A percentile compares a stretch with the other conserved stretches of the same genome.
Evolutionary conservation across 2,797 vertebrate genomes (phyloP).

Genomic region (Oophaga sylvatica): DNA sequence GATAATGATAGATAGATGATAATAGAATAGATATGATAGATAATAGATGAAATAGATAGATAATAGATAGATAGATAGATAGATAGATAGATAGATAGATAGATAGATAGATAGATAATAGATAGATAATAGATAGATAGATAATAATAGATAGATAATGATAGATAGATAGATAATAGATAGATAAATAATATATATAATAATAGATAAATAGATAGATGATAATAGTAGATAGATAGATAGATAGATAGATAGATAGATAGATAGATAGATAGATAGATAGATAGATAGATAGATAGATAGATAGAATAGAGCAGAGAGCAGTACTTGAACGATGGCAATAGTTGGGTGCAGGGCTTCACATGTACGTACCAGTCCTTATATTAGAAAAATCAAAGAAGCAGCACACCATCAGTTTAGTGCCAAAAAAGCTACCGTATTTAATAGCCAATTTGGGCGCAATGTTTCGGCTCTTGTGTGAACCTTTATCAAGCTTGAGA

Average conservation of each 20-base stretch:
- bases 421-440: too few relatives aligned
- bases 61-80: slow-evolving; percentile 4
- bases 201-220: not conserved
- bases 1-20: not conserved
- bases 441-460: too few relatives aligned
- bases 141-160: not conserved
- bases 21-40: not conserved
- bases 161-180: not conserved
- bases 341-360: too few relatives aligned
- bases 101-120: not conserved
- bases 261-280: slow-evolving; percentile 27
- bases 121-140: not conserved
- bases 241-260: slow-evolving; percentile 12
- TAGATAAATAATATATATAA: slow-evolving; percentile 3
- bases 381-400: too few relatives aligned
- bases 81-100: slow-evolving; percentile 4
- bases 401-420: too few relatives aligned
- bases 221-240: not conserved
- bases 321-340: too few relatives aligned
- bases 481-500: too few relatives aligned
- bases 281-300: not conserved
- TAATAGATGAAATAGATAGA: not conserved
- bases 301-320: too few relatives aligned
- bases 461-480: too few relatives aligned
- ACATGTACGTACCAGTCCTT: too few relatives aligned